Conservation (phyloP, 2,113 vertebrate species). For the Notiomystis cincta region DNA sequence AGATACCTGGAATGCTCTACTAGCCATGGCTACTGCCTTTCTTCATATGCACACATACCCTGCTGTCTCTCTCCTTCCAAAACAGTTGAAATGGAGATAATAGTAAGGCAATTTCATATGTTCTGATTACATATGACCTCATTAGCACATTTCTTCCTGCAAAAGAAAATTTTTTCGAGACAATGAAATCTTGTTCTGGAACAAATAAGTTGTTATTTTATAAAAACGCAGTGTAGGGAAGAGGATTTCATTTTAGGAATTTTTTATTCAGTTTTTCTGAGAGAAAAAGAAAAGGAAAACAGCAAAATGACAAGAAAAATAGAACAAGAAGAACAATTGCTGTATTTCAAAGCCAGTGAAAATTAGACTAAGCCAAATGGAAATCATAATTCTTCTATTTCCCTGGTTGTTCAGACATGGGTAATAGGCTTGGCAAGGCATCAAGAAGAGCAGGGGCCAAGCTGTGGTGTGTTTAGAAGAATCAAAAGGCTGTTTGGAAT, state of each 20-base stretch:
- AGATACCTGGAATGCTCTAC: not conserved
- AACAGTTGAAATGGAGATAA: not conserved
- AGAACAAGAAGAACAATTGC: conserved; percentile 44
- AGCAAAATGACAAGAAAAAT: not conserved
- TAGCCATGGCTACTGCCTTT: not conserved
- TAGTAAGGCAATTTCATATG: conserved; percentile 8
- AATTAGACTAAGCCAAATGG: conserved; percentile 77
- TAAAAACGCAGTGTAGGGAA: not conserved
- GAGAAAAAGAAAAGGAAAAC: not conserved
- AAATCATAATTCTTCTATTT: conserved; percentile 72
- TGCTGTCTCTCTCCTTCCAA: not conserved
- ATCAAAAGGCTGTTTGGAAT: conserved; percentile 8
- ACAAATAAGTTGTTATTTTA: not conserved
- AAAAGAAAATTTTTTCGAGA: not conserved
- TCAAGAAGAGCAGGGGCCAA: conserved; percentile 68
- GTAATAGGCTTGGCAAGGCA: conserved; percentile 72
- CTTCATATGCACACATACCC: rapidly evolving
- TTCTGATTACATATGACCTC: conserved; percentile 49
- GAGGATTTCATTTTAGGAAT: not conserved
- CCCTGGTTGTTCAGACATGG: conserved; percentile 58
- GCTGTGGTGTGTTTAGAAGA: conserved; percentile 14
- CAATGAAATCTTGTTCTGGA: conserved; percentile 46
- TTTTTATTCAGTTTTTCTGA: not conserved
- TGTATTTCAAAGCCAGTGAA: conserved; percentile 67
- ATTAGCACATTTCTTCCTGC: conserved; percentile 7